Percentiles rank a stretch among this genome's conserved stretches.
These are phyloP conservation scores for Onychomys torridus DNA, from an alignment of 2,797 vertebrate genomes.

Conservation along the genomic window DNA sequence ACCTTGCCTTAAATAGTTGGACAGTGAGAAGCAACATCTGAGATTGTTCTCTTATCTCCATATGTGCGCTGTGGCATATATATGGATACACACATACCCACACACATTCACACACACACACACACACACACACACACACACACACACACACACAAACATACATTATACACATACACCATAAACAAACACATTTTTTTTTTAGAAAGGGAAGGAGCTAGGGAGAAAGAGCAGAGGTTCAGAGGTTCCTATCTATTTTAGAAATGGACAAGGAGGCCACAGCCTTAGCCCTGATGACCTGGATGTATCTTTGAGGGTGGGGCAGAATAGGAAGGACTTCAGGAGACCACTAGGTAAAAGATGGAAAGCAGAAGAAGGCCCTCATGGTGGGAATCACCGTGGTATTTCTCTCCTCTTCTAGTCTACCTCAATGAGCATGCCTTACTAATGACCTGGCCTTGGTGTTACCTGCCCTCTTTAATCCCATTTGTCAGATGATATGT, in stretches of 20 bases:
- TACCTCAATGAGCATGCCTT: neutral
- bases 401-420: neutral
- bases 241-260: neutral
- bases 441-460: neutral
- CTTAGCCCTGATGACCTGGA: neutral
- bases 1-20: neutral
- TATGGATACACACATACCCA: neutral
- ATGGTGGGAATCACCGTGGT: neutral
- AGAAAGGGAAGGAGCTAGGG: neutral
- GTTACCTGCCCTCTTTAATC: neutral
- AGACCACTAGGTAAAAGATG: neutral
- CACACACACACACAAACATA: too few species aligned
- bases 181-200: neutral
- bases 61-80: neutral
- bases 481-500: neutral
- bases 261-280: rapidly evolving
- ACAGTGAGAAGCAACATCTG: neutral
- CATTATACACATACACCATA: neutral
- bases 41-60: neutral
- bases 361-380: neutral
- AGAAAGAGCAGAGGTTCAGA: neutral
- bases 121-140: neutral
- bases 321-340: neutral
- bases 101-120: neutral
- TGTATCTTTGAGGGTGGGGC: neutral